A percentile compares a stretch with the other conserved stretches of the same genome.
phyloP scores from a whole-genome alignment of 2,113 vertebrate species.

The Leucosticte australis region DNA sequence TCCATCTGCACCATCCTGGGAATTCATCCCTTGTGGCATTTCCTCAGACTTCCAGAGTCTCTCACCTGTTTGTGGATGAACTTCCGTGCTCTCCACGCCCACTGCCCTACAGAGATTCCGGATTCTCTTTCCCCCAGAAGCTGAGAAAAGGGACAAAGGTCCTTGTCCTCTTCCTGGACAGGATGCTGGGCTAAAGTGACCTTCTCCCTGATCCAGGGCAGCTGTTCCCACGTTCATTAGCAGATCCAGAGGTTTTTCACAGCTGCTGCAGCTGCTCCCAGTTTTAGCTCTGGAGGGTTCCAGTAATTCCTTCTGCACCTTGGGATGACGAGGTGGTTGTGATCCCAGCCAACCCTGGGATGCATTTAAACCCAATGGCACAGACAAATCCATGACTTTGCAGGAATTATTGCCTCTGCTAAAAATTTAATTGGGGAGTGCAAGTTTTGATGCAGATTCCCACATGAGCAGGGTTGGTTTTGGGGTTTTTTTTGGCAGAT shows the following conservation, averaged over 20 bases:
- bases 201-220: not conserved
- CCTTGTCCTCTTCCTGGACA: not conserved
- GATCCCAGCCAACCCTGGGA: not conserved
- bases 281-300: not conserved
- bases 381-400: not conserved
- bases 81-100: rapidly evolving
- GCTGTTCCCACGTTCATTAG: not conserved
- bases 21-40: not conserved
- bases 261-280: not conserved
- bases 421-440: not conserved
- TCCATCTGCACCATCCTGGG: not conserved
- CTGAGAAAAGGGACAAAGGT: not conserved
- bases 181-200: not conserved
- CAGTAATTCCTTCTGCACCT: not conserved
- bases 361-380: not conserved
- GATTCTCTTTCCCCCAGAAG: not conserved
- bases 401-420: not conserved
- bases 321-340: not conserved
- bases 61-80: rapidly evolving
- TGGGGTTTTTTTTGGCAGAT: not conserved
- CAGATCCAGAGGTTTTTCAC: not conserved
- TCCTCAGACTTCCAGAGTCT: not conserved
- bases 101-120: rapidly evolving
- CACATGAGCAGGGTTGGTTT: rapidly evolving
- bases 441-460: not conserved